A percentile compares a stretch with the other conserved stretches of the same genome.
phyloP scores from a whole-genome alignment of 92 coral and sea anemone species.

The Meandrina meandrites region DNA sequence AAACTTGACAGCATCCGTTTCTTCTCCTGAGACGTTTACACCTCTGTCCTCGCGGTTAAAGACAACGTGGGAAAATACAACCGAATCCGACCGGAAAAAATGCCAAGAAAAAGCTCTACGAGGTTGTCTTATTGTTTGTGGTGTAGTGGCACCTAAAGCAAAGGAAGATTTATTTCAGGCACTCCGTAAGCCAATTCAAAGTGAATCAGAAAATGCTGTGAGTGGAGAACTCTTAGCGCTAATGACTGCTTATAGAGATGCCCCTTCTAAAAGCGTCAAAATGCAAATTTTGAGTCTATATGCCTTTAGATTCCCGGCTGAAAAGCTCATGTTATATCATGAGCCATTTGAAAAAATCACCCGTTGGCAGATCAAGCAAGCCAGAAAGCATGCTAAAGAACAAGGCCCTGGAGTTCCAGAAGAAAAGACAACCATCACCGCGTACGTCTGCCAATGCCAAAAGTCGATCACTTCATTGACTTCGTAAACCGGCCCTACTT shows the following conservation, averaged over 20 bases:
- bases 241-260: slow-evolving; percentile 66
- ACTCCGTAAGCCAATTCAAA: slow-evolving; percentile 10
- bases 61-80: slow-evolving; percentile 43
- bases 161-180: slow-evolving; percentile 59
- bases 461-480: slow-evolving; percentile 55
- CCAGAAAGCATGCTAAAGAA: slow-evolving; percentile 46
- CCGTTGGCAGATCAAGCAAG: slow-evolving; percentile 63
- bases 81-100: slow-evolving; percentile 43
- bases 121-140: slow-evolving; percentile 65
- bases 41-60: slow-evolving; percentile 44
- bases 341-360: slow-evolving; percentile 45
- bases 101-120: slow-evolving; percentile 47
- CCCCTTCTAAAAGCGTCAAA: slow-evolving; percentile 62
- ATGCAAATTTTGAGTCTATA: slow-evolving; percentile 69
- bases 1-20: slow-evolving; percentile 6
- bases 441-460: no score
- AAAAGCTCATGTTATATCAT: slow-evolving; percentile 51
- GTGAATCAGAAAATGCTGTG: neutral
- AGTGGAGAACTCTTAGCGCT: slow-evolving; percentile 49
- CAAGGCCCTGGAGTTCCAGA: slow-evolving; percentile 49
- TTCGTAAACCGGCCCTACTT: slow-evolving; percentile 58
- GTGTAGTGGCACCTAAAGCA: slow-evolving; percentile 69
- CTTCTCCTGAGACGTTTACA: slow-evolving; percentile 31
- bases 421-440: slow-evolving; percentile 37
- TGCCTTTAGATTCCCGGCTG: slow-evolving; percentile 44